These are phyloP conservation scores for Drosophila niveifrons DNA, from an alignment of 2,888 invertebrate genomes.

Conservation along the genomic window DNA sequence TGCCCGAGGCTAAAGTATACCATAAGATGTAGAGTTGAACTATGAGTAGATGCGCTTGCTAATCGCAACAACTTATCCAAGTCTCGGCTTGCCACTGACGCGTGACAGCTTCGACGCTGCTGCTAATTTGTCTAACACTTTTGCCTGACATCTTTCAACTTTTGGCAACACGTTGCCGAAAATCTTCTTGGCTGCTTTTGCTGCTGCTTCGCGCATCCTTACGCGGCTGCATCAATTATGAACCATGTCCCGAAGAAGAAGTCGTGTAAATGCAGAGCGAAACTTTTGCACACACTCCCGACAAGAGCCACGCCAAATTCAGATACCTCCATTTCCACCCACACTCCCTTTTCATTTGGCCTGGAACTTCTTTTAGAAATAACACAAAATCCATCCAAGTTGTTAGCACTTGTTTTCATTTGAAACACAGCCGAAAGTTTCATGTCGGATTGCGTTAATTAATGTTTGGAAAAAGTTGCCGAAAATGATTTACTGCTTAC, in stretches of 20 bases:
- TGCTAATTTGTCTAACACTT: constrained; percentile 77
- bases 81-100: constrained; percentile 31
- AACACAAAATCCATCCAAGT: constrained; percentile 67
- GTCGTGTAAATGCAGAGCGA: constrained; percentile 70
- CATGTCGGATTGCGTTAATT: constrained; percentile 65
- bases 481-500: constrained; percentile 45
- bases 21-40: not conserved
- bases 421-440: constrained; percentile 58
- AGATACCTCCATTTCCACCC: not conserved
- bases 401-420: constrained; percentile 61
- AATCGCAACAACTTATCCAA: constrained; percentile 29
- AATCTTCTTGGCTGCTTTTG: constrained; percentile 52
- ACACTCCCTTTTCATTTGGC: not conserved
- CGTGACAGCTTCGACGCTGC: constrained; percentile 69
- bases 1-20: not conserved
- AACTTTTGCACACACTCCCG: constrained; percentile 58
- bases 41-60: not conserved
- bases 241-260: constrained; percentile 56
- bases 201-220: constrained; percentile 35
- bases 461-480: constrained; percentile 68
- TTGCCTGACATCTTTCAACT: constrained; percentile 70
- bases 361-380: constrained; percentile 56
- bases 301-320: constrained; percentile 1
- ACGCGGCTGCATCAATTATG: constrained; percentile 77
- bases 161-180: constrained; percentile 43